A percentile compares a stretch with the other conserved stretches of the same genome.
phyloP scores from a whole-genome alignment of 2,113 vertebrate species.

The Limanda limanda region DNA sequence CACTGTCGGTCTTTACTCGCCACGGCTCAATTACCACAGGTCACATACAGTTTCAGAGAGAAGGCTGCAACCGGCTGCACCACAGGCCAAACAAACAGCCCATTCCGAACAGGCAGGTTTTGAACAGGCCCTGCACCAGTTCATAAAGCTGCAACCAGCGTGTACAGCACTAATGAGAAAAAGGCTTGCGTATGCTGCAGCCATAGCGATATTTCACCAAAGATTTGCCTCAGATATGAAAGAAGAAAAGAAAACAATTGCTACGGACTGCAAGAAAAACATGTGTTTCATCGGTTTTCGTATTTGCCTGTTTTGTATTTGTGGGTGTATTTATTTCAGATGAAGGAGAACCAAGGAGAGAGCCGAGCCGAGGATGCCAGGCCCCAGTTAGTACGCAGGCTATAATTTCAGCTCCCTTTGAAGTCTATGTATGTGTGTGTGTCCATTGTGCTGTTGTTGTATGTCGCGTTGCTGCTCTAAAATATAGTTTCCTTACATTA shows the following conservation, averaged over 20 bases:
- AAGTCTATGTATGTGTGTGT: conserved; percentile 69
- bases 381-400: conserved; percentile 79
- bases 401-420: conserved; percentile 81
- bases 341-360: conserved; percentile 65
- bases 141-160: background rate
- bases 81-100: background rate
- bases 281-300: conserved; percentile 73
- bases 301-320: conserved; percentile 83
- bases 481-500: conserved; percentile 36
- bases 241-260: conserved; percentile 55
- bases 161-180: background rate
- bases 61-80: background rate
- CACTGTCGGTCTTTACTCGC: background rate
- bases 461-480: conserved; percentile 30
- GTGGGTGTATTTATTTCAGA: conserved; percentile 78
- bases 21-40: background rate
- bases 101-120: background rate
- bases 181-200: background rate
- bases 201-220: conserved; percentile 27
- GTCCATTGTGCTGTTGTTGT: conserved; percentile 46
- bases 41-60: background rate
- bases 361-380: conserved; percentile 72
- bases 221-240: conserved; percentile 34
- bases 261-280: conserved; percentile 51
- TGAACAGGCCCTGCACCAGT: background rate